Evolutionary conservation across 2,888 invertebrate species (phyloP), one percentile per base, ranked within the genome.

Genomic region (Cerceris ruficornis): DNA sequence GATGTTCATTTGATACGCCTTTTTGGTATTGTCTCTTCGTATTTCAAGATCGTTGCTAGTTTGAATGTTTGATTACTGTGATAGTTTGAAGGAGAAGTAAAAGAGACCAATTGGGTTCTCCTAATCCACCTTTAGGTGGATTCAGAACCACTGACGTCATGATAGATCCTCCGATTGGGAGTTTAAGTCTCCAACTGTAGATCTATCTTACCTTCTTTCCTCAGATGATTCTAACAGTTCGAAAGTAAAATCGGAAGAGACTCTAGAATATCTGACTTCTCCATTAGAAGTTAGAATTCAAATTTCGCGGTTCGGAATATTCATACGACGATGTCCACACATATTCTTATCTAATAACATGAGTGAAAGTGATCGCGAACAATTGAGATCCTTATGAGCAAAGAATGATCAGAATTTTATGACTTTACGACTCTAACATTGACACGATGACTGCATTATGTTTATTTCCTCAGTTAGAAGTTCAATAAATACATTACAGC

Each of bases 341-440:
- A 13, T 11, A 59, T 7, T 7, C 60, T 28, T 28, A 28, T 28
- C 4, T 28, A 61, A n/a, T 1, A 7, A 9, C 14, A 15, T 15
- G 58, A 58, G 59, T 59, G 64, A 75, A 65, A 75, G 75, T 76
- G 76, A 68, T 68, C 68, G 57, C 59, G 54, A 68, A 76, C 64
- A 60, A 59, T 62, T 46, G 50, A 49, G 55, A 73, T 58, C n/a
- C 15, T 61, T 61, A 61, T 52, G 2, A n/a, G 17, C 42, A 65
- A 65, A 58, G 59, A 46, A 15, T 57, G 43, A 39, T 57, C 7
- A 65, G 28, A 55, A 41, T 60, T 46, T 15, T 46, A 64, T 15
- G 50, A 9, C 7, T 74, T 69, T 59, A 52, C 28, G 49, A 61
- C 17, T 17, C 15, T 43, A 49, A 39, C 15, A 14, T 57, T 73